phyloP scores from a whole-genome alignment of 2,888 invertebrate genomes.

The Trachelus tabidus region DNA sequence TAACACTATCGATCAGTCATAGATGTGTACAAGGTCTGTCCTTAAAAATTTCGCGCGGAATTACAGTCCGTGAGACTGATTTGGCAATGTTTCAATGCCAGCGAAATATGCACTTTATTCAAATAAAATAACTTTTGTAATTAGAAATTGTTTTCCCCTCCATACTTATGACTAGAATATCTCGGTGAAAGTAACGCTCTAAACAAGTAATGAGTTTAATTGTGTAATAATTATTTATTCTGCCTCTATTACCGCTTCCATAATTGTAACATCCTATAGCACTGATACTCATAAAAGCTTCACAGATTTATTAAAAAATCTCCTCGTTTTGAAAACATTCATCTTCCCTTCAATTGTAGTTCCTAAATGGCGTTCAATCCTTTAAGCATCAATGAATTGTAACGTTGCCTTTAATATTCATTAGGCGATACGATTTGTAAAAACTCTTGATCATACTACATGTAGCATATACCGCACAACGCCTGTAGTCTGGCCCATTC shows the following conservation, averaged over 20 bases:
- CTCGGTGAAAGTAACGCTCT: background rate
- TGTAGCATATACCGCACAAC: background rate
- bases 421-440: background rate
- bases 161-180: background rate
- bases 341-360: background rate
- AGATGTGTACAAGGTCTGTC: too few species aligned
- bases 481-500: too few species aligned
- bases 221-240: background rate
- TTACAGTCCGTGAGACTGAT: background rate
- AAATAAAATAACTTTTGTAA: background rate
- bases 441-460: background rate
- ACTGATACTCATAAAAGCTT: too few species aligned
- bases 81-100: background rate
- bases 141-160: background rate
- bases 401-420: background rate
- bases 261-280: background rate
- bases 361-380: background rate
- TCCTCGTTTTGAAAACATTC: background rate
- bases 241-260: background rate
- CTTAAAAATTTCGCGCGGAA: too few species aligned
- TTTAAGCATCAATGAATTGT: background rate
- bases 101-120: background rate
- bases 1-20: background rate
- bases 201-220: background rate
- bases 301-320: background rate